These are phyloP conservation scores for Dromococcyx pavoninus DNA, from an alignment of 2,797 vertebrate species.

Conservation along the genomic window DNA sequence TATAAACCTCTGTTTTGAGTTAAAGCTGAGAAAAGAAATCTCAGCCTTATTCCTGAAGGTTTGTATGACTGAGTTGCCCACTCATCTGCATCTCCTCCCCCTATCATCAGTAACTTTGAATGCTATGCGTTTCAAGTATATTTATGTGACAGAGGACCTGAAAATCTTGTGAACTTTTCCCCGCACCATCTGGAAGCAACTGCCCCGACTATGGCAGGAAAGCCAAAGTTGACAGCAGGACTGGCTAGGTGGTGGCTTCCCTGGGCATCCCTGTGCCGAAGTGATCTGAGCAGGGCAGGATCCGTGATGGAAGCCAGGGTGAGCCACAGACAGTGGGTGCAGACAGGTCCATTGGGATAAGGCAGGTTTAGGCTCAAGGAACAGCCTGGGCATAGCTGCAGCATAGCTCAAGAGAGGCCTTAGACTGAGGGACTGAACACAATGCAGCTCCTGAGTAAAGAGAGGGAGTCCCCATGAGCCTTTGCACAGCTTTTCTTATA, in stretches of 20 bases:
- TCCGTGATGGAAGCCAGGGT: neutral
- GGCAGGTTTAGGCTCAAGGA: neutral
- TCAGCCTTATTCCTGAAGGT: neutral
- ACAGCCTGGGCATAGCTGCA: neutral
- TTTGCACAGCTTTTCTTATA: neutral
- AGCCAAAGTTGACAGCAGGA: neutral
- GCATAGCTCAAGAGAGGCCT: neutral
- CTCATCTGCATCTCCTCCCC: neutral
- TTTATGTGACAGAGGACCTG: neutral
- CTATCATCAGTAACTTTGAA: neutral
- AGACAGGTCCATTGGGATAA: neutral
- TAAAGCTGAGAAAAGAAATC: neutral
- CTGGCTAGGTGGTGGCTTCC: neutral
- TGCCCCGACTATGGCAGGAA: neutral
- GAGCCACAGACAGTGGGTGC: neutral
- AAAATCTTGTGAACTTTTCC: neutral
- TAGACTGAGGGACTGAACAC: neutral
- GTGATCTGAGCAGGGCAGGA: neutral
- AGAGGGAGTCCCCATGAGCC: neutral
- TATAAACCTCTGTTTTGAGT: accelerated
- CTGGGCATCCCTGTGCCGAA: neutral
- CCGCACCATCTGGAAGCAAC: accelerated
- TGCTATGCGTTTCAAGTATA: neutral
- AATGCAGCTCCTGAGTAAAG: neutral
- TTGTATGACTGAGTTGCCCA: neutral